These are phyloP conservation scores for Hesperia comma DNA, from an alignment of 2,888 invertebrate species.

Conservation along the genomic window DNA sequence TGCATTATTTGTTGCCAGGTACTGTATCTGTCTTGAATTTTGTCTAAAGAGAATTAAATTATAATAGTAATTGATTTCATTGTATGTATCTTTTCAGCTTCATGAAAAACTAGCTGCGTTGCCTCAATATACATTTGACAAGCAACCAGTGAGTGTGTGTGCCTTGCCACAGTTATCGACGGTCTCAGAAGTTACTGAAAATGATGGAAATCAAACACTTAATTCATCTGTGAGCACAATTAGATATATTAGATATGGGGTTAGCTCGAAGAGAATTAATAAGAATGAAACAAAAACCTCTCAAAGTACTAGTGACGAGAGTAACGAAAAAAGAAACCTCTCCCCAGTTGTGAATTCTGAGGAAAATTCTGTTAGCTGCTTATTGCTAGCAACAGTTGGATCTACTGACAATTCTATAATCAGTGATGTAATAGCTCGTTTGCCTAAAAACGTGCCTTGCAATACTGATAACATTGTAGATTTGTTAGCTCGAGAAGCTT, in stretches of 20 bases:
- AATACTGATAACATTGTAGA: slow-evolving; percentile 58
- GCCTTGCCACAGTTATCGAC: slow-evolving; percentile 58
- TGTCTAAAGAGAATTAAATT: neutral
- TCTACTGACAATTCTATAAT: slow-evolving; percentile 60
- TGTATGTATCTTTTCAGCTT: slow-evolving; percentile 56
- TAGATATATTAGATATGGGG: slow-evolving; percentile 50
- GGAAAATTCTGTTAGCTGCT: slow-evolving; percentile 53
- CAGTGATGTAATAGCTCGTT: slow-evolving; percentile 57
- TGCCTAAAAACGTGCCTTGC: slow-evolving; percentile 55
- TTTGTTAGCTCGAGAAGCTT: slow-evolving; percentile 61
- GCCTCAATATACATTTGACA: slow-evolving; percentile 56
- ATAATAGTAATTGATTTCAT: slow-evolving; percentile 18
- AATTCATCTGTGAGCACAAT: slow-evolving; percentile 44
- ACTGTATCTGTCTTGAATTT: no score
- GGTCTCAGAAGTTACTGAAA: slow-evolving; percentile 64
- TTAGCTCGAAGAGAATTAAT: slow-evolving; percentile 44
- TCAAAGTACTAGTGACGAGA: slow-evolving; percentile 1
- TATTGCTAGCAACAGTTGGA: slow-evolving; percentile 59
- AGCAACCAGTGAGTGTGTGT: slow-evolving; percentile 55
- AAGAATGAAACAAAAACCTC: slow-evolving; percentile 15
- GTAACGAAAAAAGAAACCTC: slow-evolving; percentile 37
- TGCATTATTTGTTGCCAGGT: no score
- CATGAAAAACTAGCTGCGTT: slow-evolving; percentile 62
- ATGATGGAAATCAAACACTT: slow-evolving; percentile 51
- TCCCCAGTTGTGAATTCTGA: slow-evolving; percentile 51